Conservation (phyloP, 2,113 vertebrate genomes). For the Glareola pratincola region DNA sequence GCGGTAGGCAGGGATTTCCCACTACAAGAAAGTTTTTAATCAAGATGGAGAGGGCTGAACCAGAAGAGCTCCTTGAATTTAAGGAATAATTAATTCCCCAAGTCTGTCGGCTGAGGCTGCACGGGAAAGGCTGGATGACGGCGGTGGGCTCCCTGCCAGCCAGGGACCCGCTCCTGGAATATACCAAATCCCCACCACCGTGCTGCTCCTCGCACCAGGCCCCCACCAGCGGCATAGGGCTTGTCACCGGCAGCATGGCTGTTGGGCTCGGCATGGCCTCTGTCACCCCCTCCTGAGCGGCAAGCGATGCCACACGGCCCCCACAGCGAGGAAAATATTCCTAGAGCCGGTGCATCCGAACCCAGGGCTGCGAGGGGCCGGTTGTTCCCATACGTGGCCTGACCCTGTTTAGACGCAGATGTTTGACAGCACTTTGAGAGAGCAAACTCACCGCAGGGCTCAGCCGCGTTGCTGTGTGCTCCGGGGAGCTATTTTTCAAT, state of each 20-base stretch:
- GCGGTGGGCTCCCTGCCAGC: neutral
- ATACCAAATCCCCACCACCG: accelerated
- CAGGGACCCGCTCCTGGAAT: neutral
- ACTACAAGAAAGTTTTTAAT: neutral
- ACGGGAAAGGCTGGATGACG: neutral
- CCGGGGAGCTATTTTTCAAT: neutral
- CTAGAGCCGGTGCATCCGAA: neutral
- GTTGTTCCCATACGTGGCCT: neutral
- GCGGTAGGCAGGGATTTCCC: neutral
- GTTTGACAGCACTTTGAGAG: neutral
- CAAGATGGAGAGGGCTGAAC: neutral
- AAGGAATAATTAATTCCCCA: neutral
- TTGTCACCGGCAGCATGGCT: neutral
- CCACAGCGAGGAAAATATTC: neutral
- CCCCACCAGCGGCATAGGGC: neutral
- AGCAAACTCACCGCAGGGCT: neutral
- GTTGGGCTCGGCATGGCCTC: neutral
- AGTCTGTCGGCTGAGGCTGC: neutral
- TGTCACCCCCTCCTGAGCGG: neutral
- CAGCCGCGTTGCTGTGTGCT: neutral
- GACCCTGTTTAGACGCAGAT: neutral
- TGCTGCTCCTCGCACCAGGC: neutral
- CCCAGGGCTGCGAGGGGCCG: accelerated
- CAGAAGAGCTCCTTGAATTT: neutral
- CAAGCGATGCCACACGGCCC: accelerated